Percentiles rank a stretch among this genome's conserved stretches.
Conservation (phyloP, 2,888 invertebrate species). For the Notodonta ziczac region DNA sequence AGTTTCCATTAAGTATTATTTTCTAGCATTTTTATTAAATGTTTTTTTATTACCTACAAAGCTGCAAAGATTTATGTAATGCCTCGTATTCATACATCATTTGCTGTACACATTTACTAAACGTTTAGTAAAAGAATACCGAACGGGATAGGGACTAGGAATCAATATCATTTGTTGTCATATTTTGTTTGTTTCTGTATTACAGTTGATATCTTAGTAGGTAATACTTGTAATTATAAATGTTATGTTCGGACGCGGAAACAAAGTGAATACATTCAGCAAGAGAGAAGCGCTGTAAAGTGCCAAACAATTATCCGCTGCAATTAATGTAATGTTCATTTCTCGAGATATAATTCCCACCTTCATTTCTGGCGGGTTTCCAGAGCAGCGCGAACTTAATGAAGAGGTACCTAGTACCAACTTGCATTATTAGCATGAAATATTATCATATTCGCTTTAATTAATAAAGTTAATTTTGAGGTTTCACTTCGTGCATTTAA, state of each 20-base stretch:
- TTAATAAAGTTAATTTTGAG: constrained; percentile 10
- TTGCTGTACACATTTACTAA: too few species aligned
- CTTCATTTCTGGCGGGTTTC: constrained; percentile 35
- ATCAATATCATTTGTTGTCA: too few species aligned
- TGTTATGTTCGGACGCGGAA: neutral
- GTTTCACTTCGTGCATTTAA: neutral
- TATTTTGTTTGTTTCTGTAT: too few species aligned
- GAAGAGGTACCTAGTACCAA: constrained; percentile 25
- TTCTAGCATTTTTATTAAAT: too few species aligned
- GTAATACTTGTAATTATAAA: neutral
- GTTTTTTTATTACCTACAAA: too few species aligned
- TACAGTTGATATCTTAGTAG: too few species aligned
- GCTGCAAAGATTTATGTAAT: too few species aligned
- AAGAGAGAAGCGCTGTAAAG: neutral
- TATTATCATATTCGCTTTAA: constrained; percentile 29
- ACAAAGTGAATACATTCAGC: neutral
- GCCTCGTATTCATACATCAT: too few species aligned
- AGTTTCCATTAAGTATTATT: too few species aligned
- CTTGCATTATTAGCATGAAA: constrained; percentile 41
- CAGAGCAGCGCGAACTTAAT: constrained; percentile 39
- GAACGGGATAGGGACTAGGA: too few species aligned
- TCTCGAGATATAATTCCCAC: constrained; percentile 28
- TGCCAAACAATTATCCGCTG: constrained; percentile 15
- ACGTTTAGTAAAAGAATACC: too few species aligned
- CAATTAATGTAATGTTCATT: constrained; percentile 33